Evolutionary conservation across 2,113 vertebrate species (phyloP).

Genomic region (Burhinus bistriatus): DNA sequence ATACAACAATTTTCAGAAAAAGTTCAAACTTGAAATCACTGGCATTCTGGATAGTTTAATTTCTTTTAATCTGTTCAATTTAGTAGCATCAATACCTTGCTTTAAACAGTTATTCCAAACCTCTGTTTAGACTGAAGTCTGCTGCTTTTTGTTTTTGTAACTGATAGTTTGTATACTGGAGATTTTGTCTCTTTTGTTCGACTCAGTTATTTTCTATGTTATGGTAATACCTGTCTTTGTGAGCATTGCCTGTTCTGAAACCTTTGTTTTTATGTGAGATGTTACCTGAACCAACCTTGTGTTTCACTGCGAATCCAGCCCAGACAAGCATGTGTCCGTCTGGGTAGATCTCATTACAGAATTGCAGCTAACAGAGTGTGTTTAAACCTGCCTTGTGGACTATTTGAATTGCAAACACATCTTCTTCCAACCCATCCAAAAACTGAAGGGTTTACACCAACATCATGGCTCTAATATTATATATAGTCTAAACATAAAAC

Average conservation of each 20-base stretch:
- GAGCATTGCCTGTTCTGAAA: not conserved
- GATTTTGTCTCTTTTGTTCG: not conserved
- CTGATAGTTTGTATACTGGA: not conserved
- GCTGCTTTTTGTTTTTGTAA: not conserved
- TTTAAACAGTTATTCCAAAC: not conserved
- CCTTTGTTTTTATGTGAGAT: not conserved
- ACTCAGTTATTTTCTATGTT: not conserved
- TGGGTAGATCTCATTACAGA: not conserved
- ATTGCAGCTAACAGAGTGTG: not conserved
- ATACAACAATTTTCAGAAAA: not conserved
- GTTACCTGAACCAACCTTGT: not conserved
- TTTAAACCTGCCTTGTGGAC: not conserved
- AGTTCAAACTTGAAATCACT: not conserved
- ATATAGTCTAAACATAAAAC: not conserved
- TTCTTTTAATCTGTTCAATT: not conserved
- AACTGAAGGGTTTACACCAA: not conserved
- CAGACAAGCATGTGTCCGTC: rapidly evolving
- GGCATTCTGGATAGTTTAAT: not conserved
- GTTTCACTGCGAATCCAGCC: not conserved
- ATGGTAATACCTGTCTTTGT: not conserved
- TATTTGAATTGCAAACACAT: not conserved
- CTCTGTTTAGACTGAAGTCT: not conserved
- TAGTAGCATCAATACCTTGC: not conserved
- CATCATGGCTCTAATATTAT: not conserved
- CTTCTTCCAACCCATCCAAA: not conserved